Base-by-base conservation (phyloP, 2,888 invertebrate genomes). In the Diadegma fenestrale region DNA sequence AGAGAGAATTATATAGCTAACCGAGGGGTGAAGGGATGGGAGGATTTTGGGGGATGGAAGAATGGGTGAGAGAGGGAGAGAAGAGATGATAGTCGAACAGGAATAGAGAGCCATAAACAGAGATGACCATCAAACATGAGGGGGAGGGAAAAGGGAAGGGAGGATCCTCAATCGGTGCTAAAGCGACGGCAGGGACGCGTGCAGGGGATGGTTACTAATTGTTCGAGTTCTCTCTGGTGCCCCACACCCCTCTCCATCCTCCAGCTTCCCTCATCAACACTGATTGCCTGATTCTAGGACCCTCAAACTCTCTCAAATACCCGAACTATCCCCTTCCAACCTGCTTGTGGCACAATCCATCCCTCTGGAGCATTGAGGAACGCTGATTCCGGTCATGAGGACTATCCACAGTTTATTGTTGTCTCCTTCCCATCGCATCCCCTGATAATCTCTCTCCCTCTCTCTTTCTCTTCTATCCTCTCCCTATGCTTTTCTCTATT, bases 211-310 rank as follows among this genome's bases (percentile, higher is more conserved):
- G 90, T 91, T 91, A 92, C 93, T 93, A 93, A 93, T 93, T 93
- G 93, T 93, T 90, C 91, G 91, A 91, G 89, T 91, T 91, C 91
- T 90, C 90, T 81, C 79, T 68, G 68, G 71, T 58, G 89, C 90
- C 48, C 80, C 77, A 89, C 77, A 89, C 90, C 37, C 80, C 77
- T 61, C 79, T 69, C 86, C 89, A 87, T 87, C 89, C 87, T 84
- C 88, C 69, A 48, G 71, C 30, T 51, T 90, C 92, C 91, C 92
- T 93, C 93, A 93, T 94, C 93, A 94, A 89, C 92, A 92, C 91
- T 94, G 93, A 94, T 94, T 94, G 93, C 93, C 93, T 92, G 92
- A 93, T 92, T 93, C 92, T 92, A 93, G 93, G 91, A 92, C 92
- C 92, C 92, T 93, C 91, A 87, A 91, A 89, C 88, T 89, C 88